Base-by-base conservation (phyloP, 2,113 vertebrate species). In the Perca schrenkii region DNA sequence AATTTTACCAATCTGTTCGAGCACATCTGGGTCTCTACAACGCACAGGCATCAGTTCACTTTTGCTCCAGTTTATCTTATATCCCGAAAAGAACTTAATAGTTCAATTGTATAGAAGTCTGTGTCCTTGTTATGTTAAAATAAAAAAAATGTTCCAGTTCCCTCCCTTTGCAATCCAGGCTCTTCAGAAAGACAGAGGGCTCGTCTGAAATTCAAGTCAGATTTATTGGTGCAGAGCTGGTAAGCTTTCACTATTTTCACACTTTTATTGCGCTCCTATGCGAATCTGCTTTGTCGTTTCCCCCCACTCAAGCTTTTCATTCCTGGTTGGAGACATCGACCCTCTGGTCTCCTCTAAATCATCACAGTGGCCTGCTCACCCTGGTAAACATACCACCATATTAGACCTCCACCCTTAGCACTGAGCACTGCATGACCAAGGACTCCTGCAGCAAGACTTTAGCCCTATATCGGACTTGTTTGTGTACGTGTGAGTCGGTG, bases 231-330 rank as follows among this genome's bases (percentile, higher is more conserved):
- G 46, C 53, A 15, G 34, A 43, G 85, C 72, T 85, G n/a, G n/a
- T n/a, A n/a, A n/a, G n/a, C n/a, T n/a, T n/a, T n/a, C n/a, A 56
- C 67, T 71, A 3, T 56, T 40, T 40, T 54, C 46, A 22, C 64
- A 65, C 54, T 86, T 89, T 74, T 80, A 88, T 81, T 81, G 40
- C 0, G 1, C 72, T 75, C 61, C 53, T 66, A 63, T n/a, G 12
- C 74, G 1, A 91, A 93, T 92, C 78, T 86, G 88, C 88, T 73
- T 60, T 22, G 73, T 90, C 85, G 87, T 88, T 88, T 86, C 82
- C 86, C 61, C 25, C n/a, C 66, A 13, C 28, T 25, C 19, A 34
- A 64, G 67, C 17, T 36, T 84, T 70, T 77, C 57, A 79, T 66
- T 84, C 49, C 76, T 67, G 58, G 21, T 74, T 47, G 1, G 52